A percentile compares a stretch with the other conserved stretches of the same genome.
Conservation (phyloP, 2,797 vertebrate genomes). For the Channallabes apus region DNA sequence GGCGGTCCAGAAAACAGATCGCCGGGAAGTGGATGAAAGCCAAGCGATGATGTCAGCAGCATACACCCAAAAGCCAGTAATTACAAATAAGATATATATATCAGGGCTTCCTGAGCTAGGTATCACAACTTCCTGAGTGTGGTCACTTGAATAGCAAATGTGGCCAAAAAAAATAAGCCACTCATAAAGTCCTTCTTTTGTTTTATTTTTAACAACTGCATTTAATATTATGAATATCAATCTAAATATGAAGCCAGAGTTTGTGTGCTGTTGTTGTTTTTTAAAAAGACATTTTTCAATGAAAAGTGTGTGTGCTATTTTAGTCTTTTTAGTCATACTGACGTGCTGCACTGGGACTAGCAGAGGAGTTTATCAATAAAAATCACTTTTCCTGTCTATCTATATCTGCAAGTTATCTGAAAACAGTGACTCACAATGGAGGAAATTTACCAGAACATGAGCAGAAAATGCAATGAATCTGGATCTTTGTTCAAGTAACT, state of each 20-base stretch:
- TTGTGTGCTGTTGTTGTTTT: neutral
- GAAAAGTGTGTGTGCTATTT: neutral
- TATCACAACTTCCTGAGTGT: neutral
- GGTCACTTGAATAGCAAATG: neutral
- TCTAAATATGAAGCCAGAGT: neutral
- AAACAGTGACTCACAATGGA: neutral
- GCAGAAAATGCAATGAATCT: neutral
- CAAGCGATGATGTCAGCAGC: too few species aligned
- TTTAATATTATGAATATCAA: neutral
- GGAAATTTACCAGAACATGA: neutral
- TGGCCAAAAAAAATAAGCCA: neutral
- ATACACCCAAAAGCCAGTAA: too few species aligned
- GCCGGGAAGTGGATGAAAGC: too few species aligned
- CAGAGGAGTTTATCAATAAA: neutral
- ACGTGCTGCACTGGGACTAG: neutral
- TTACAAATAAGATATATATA: neutral
- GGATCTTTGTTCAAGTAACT: neutral
- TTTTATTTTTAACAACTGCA: neutral
- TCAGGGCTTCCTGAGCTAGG: neutral
- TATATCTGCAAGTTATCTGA: neutral
- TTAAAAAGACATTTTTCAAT: neutral
- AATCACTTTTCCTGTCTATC: neutral
- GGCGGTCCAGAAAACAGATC: too few species aligned
- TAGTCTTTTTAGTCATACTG: neutral
- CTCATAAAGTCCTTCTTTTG: neutral